These are phyloP conservation scores for Prenolepis imparis DNA, from an alignment of 2,888 invertebrate species.

Conservation along the genomic window DNA sequence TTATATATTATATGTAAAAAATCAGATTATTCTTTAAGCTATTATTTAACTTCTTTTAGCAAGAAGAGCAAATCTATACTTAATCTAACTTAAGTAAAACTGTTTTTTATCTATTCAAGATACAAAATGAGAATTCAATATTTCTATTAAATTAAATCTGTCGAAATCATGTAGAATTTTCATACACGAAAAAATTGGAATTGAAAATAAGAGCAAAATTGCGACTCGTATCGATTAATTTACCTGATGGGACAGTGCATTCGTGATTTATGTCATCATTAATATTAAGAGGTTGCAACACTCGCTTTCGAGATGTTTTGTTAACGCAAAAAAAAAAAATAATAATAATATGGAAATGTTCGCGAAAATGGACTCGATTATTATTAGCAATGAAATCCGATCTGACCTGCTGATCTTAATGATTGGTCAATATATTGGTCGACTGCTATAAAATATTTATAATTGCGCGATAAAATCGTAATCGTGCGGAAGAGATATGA, in stretches of 20 bases:
- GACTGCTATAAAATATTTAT: slow-evolving; percentile 2
- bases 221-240: slow-evolving; percentile 43
- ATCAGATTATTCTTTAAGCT: not conserved
- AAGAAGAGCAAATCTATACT: too few species aligned
- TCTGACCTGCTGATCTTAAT: slow-evolving; percentile 17
- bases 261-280: slow-evolving; percentile 73
- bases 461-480: slow-evolving; percentile 13
- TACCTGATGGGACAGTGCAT: slow-evolving; percentile 10
- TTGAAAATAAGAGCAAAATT: too few species aligned
- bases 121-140: not conserved
- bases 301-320: slow-evolving; percentile 58
- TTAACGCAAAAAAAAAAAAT: slow-evolving; percentile 54
- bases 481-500: not conserved
- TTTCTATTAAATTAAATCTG: not conserved
- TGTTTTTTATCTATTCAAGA: not conserved
- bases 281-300: slow-evolving; percentile 69
- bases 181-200: not conserved
- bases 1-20: not conserved
- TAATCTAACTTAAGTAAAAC: not conserved
- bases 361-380: slow-evolving; percentile 49
- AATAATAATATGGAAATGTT: slow-evolving; percentile 47
- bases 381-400: slow-evolving; percentile 36
- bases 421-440: not conserved
- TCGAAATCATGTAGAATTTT: too few species aligned
- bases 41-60: too few species aligned